Evolutionary conservation across 2,888 invertebrate species (phyloP).

Genomic region (Rhorus exstirpatorius): DNA sequence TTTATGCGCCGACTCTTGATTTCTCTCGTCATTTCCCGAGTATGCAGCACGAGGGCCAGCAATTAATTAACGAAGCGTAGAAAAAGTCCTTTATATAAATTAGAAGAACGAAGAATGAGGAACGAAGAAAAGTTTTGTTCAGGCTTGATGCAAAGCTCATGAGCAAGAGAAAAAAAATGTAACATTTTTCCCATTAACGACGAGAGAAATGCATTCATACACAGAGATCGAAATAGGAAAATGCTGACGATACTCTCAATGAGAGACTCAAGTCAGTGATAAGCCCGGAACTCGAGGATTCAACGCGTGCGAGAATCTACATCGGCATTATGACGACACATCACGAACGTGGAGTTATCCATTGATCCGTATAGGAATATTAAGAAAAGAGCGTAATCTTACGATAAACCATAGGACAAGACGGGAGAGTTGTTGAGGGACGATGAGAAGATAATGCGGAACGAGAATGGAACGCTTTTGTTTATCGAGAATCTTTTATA

Average conservation of each 20-base stretch:
- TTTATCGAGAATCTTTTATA: slow-evolving; percentile 54
- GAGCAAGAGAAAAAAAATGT: background rate
- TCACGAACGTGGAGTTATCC: slow-evolving; percentile 67
- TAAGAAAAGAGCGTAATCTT: background rate
- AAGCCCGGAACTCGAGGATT: slow-evolving; percentile 51
- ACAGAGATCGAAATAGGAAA: slow-evolving; percentile 38
- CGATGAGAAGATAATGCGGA: background rate
- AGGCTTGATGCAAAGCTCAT: background rate
- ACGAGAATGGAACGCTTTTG: slow-evolving; percentile 14
- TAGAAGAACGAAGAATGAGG: background rate
- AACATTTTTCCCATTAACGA: background rate
- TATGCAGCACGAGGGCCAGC: slow-evolving; percentile 14
- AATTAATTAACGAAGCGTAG: slow-evolving; percentile 52
- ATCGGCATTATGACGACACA: slow-evolving; percentile 50
- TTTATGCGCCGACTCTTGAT: slow-evolving; percentile 14
- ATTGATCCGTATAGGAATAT: slow-evolving; percentile 22
- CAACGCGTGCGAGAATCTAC: slow-evolving; percentile 65
- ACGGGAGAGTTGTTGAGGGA: too few species aligned
- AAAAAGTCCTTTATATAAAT: slow-evolving; percentile 6
- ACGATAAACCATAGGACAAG: background rate
- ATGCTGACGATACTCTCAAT: slow-evolving; percentile 23
- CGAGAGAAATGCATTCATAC: slow-evolving; percentile 23
- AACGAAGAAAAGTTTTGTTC: background rate
- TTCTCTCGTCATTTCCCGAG: slow-evolving; percentile 30
- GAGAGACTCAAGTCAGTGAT: slow-evolving; percentile 48